Percentiles rank a stretch among this genome's conserved stretches.
phyloP scores from a whole-genome alignment of 2,113 vertebrate genomes.

The Xerus inauris region DNA sequence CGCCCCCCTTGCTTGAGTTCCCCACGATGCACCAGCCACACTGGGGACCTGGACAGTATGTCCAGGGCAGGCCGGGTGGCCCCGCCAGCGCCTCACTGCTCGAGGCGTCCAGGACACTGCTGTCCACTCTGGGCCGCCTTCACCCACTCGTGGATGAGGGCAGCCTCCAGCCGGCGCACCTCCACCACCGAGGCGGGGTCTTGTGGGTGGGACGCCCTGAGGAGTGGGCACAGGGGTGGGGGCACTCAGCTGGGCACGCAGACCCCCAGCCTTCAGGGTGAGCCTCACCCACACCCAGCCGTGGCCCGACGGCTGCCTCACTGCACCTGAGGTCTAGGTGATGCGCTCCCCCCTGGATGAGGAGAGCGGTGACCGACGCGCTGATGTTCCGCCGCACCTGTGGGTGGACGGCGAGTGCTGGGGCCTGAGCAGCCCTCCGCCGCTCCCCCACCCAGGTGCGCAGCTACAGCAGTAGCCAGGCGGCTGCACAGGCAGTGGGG shows the following conservation, averaged over 20 bases:
- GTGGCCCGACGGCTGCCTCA: constrained; percentile 75
- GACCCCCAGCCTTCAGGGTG: background rate
- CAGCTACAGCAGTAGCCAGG: background rate
- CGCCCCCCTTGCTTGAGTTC: no score
- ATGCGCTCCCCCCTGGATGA: constrained; percentile 91
- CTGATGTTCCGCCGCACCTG: constrained; percentile 91
- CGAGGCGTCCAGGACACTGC: accelerated
- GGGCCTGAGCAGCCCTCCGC: no score
- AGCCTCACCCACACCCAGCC: accelerated
- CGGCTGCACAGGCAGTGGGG: accelerated
- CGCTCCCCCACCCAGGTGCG: accelerated
- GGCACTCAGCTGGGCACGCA: background rate
- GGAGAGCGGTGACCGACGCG: constrained; percentile 88
- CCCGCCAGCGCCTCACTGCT: background rate
- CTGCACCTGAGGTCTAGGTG: constrained; percentile 94
- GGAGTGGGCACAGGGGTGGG: background rate
- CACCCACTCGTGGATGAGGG: constrained; percentile 90
- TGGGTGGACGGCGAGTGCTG: accelerated
- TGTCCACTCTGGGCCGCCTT: background rate
- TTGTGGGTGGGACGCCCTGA: constrained; percentile 87
- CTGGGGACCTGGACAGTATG: no score
- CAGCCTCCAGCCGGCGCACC: constrained; percentile 88
- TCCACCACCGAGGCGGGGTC: constrained; percentile 88
- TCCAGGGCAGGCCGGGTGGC: background rate
- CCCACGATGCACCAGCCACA: background rate